Evolutionary conservation across 1,140 invertebrate genomes (phyloP).

Genomic region (Scylla paramamosain): DNA sequence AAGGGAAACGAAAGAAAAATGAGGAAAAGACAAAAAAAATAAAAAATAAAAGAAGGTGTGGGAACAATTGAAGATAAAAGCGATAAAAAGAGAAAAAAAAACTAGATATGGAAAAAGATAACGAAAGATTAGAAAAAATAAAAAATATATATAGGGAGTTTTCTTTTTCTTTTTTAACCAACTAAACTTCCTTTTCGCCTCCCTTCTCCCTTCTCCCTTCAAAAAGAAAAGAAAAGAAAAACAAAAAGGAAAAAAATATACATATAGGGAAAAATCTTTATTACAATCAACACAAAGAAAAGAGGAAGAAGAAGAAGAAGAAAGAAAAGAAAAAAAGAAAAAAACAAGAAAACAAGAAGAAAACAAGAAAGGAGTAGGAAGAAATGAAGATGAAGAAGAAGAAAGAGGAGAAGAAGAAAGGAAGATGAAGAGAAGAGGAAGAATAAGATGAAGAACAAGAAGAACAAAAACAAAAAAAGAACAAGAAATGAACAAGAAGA

Average conservation of each 20-base stretch:
- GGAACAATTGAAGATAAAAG: not conserved
- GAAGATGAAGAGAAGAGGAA: not conserved
- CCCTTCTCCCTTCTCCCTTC: too few relatives aligned
- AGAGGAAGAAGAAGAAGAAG: too few relatives aligned
- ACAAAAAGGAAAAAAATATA: too few relatives aligned
- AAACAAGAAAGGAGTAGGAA: not conserved
- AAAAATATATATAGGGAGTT: not conserved
- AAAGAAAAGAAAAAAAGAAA: too few relatives aligned
- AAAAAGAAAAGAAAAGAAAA: not conserved
- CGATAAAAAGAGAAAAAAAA: not conserved
- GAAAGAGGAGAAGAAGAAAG: not conserved
- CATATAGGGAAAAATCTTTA: too few relatives aligned
- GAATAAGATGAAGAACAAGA: not conserved
- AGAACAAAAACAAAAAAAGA: not conserved
- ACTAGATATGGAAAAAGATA: not conserved
- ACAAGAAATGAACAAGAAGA: not conserved
- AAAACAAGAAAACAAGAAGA: too few relatives aligned
- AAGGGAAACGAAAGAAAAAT: not conserved
- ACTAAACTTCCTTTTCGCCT: too few relatives aligned
- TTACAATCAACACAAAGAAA: too few relatives aligned
- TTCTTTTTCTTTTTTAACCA: not conserved
- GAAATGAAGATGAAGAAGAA: not conserved
- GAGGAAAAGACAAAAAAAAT: not conserved
- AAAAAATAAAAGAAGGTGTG: not conserved
- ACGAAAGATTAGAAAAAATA: not conserved